Percentiles rank a stretch among this genome's conserved stretches.
phyloP scores from a whole-genome alignment of 2,888 invertebrate species.

The Sympetrum striolatum region DNA sequence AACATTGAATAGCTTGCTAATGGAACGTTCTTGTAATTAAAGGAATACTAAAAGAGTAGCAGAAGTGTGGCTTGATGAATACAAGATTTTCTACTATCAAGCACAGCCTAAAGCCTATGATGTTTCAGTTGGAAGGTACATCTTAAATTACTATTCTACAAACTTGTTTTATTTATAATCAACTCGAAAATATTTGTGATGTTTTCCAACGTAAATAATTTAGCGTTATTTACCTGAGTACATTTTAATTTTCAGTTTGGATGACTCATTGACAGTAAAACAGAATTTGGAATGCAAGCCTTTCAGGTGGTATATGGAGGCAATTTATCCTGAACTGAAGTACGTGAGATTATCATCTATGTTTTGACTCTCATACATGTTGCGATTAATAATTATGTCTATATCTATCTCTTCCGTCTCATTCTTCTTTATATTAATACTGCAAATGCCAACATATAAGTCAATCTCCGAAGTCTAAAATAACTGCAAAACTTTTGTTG shows the following conservation, averaged over 20 bases:
- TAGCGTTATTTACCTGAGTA: not conserved
- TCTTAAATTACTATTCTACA: not conserved
- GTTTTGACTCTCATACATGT: not conserved
- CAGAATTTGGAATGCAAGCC: constrained; percentile 15
- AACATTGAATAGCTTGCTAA: not conserved
- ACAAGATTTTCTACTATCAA: constrained; percentile 17
- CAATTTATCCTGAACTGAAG: constrained; percentile 14
- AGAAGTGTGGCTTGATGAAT: constrained; percentile 25
- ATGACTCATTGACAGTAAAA: not conserved
- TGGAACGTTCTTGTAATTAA: not conserved
- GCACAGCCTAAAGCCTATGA: constrained; percentile 19
- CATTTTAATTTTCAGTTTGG: constrained; percentile 5
- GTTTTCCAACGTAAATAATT: not conserved
- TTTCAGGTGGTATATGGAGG: constrained; percentile 18
- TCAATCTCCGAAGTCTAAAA: no score
- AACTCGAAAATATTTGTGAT: not conserved
- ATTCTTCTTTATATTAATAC: no score
- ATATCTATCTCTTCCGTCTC: no score
- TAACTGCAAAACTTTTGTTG: no score
- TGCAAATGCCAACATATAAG: no score
- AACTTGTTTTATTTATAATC: not conserved
- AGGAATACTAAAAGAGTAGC: constrained; percentile 26
- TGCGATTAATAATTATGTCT: not conserved
- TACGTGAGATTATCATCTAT: not conserved
- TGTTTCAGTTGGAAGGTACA: constrained; percentile 2